Base-by-base conservation (phyloP, 2,797 vertebrate species). In the Oryzias sinensis region DNA sequence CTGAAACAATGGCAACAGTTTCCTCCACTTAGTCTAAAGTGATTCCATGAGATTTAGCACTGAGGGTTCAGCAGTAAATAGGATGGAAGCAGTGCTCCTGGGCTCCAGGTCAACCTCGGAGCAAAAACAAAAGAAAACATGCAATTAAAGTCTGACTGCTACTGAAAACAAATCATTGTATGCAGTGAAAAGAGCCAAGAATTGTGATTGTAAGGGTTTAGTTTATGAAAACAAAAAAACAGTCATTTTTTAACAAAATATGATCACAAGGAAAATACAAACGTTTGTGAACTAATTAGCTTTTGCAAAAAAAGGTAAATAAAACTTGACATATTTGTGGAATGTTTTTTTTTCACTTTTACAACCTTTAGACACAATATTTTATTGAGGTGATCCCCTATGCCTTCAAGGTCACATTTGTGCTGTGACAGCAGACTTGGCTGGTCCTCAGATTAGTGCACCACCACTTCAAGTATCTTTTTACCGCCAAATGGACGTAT, bases 1-100 rank as follows among this genome's bases (percentile, higher is more conserved):
- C 42, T 41, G 50, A 68, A 68, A 83, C 80, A 87, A 76, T 49
- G 27, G 47, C 3, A 14, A 22, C 22, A n/a, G 53, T 56, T 70
- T 62, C 49, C 43, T 62, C 7, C 15, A 6, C 60, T 69, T 44
- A 17, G 59, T 50, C 51, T 33, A 45, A 68, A 57, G 44, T 47
- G 62, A 80, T 40, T 25, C 58, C 27, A 3, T 24, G 24, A 40
- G 48, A 64, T 70, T 53, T 52, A 15, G 25, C 22, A 48, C 22
- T 56, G 44, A 51, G 46, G 33, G 48, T 37, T 62, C 49, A 42
- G 18, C 49, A 18, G 22, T 15, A 59, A 54, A 49, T 43, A 43
- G 45, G 37, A 18, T 13, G 62, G 49, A 75, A 55, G 37, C 14
- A 13, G 51, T 1, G 6, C 7, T 41, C n/a, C 24, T 47, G 45